Percentiles rank a stretch among this genome's conserved stretches.
Evolutionary conservation across 2,888 invertebrate species (phyloP).

Genomic region (Lobophora halterata): DNA sequence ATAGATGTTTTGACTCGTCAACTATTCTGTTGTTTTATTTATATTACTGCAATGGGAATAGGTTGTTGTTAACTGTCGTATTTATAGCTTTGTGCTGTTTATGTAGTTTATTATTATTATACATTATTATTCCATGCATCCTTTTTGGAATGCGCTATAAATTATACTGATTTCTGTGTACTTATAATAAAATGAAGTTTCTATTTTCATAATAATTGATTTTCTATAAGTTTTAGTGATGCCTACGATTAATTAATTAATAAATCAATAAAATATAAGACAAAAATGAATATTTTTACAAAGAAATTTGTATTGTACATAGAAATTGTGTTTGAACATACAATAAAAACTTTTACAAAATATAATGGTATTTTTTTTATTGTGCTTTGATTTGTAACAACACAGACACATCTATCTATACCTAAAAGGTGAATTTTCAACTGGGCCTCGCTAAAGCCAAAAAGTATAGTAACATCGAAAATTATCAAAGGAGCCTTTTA

Average conservation of each 20-base stretch:
- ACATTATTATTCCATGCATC: constrained; percentile 50
- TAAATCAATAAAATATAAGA: constrained; percentile 77
- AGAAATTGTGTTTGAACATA: constrained; percentile 77
- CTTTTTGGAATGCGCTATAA: constrained; percentile 53
- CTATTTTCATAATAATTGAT: constrained; percentile 68
- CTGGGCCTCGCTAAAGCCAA: too few species aligned
- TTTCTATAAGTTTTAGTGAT: constrained; percentile 73
- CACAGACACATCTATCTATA: too few species aligned
- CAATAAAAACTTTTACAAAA: constrained; percentile 77
- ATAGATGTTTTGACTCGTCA: constrained; percentile 26
- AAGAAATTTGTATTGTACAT: constrained; percentile 80
- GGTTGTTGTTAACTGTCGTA: constrained; percentile 52
- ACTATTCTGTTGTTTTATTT: constrained; percentile 46
- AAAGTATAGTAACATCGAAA: too few species aligned
- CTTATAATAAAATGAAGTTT: constrained; percentile 71
- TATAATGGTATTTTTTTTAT: constrained; percentile 10
- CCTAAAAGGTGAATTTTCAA: too few species aligned
- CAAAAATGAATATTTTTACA: constrained; percentile 80
- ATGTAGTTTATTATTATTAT: constrained; percentile 31
- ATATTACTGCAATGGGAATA: constrained; percentile 48
- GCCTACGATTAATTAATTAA: constrained; percentile 73
- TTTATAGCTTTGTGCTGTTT: constrained; percentile 43
- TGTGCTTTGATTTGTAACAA: too few species aligned
- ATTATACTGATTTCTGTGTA: constrained; percentile 59
- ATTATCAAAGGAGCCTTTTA: too few species aligned